Evolutionary conservation across 2,888 invertebrate genomes (phyloP), one percentile per base, ranked within the genome.

Genomic region (Luffia ferchaultella): DNA sequence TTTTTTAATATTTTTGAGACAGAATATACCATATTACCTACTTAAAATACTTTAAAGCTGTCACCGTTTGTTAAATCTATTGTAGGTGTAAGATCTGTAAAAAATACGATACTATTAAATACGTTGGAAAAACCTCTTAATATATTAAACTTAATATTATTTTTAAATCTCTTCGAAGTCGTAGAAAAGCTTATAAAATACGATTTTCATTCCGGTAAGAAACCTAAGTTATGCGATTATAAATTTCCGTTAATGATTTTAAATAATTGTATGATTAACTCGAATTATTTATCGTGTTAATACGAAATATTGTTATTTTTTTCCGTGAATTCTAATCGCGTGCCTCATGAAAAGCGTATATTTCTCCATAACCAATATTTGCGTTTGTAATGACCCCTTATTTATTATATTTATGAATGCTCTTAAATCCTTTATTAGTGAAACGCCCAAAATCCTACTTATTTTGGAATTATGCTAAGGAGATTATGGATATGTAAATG

Each of bases 401-500:
- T 71, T 72, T 72, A 70, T 71, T 62, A 64, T 59, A 56, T 60
- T 62, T 20, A 50, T 18, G 42, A 42, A 48, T 42, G 62, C 59
- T 62, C 59, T 58, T 55, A 57, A 55, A 56, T 16, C 59, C 55
- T 64, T 64, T 64, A 65, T 67, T 63, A 62, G 61, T 65, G 63
- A 60, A 59, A 60, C 63, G 62, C 59, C 64, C 60, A 62, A 67
- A 70, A 65, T 68, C 68, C 51, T 73, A 70, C 73, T 69, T 73
- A 64, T 68, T 64, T 49, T 65, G 58, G 67, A 62, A 64, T 73
- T 68, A 45, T 68, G 68, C 58, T 72, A 76, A 80, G 77, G 68
- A 73, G 77, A 77, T 79, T 78, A 76, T 57, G 58, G 59, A 60
- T 67, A 67, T 77, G 75, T 65, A 67, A n/a, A 70, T 62, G 63